Percentiles rank a stretch among this genome's conserved stretches.
Conservation (phyloP, 2,113 vertebrate species). For the Nothocercus nigrocapillus region DNA sequence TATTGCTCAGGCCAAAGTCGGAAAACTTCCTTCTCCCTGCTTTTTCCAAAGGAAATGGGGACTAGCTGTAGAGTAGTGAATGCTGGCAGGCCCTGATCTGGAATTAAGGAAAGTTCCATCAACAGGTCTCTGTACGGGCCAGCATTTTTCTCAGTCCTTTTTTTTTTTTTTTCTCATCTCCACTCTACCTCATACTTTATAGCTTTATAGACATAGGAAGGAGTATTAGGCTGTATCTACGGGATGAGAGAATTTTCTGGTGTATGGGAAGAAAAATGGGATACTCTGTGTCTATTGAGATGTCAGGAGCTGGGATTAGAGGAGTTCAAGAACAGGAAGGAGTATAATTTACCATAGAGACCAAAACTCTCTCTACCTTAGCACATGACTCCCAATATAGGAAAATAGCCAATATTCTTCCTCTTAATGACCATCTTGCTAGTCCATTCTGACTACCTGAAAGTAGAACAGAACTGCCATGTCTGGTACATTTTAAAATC, state of each 20-base stretch:
- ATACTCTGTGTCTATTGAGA: background rate
- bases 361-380: background rate
- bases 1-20: background rate
- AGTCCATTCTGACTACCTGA: background rate
- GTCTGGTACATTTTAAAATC: background rate
- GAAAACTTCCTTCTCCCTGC: background rate
- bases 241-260: background rate
- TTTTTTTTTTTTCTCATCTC: background rate
- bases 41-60: background rate
- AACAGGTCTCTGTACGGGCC: background rate
- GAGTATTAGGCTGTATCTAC: background rate
- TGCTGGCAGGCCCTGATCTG: rapidly evolving
- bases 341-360: background rate
- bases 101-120: background rate
- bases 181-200: background rate
- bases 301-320: background rate
- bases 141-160: background rate
- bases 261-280: background rate
- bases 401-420: background rate
- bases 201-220: background rate
- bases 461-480: background rate
- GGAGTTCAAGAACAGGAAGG: background rate
- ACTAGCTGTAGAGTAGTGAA: background rate
- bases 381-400: background rate
- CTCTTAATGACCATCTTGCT: background rate